phyloP scores from a whole-genome alignment of 1,140 invertebrate species.

The Drosophila bocqueti region DNA sequence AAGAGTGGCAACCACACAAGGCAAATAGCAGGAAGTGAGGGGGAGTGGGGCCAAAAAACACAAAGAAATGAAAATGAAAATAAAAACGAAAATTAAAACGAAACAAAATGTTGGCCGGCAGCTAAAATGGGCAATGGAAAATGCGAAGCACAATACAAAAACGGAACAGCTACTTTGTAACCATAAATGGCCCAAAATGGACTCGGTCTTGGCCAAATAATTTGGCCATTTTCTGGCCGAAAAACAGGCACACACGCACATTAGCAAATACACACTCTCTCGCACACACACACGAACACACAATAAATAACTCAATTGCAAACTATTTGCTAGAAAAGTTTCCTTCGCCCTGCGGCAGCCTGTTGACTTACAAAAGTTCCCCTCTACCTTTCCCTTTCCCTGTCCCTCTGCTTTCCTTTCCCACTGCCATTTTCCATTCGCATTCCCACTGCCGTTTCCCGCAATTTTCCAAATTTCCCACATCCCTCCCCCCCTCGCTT shows the following conservation, averaged over 20 bases:
- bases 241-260: slow-evolving; percentile 16
- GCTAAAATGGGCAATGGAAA: slow-evolving; percentile 33
- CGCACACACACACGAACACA: slow-evolving; percentile 58
- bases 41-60: slow-evolving; percentile 22
- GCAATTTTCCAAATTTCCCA: slow-evolving; percentile 2
- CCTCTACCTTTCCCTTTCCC: not conserved
- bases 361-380: slow-evolving; percentile 64
- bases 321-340: slow-evolving; percentile 81
- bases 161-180: slow-evolving; percentile 32
- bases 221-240: slow-evolving; percentile 56
- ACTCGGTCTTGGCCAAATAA: slow-evolving; percentile 47
- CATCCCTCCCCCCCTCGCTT: not conserved
- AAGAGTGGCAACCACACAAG: slow-evolving; percentile 77
- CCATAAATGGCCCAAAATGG: slow-evolving; percentile 14
- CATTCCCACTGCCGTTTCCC: slow-evolving; percentile 5
- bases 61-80: slow-evolving; percentile 35
- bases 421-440: not conserved
- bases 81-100: slow-evolving; percentile 1
- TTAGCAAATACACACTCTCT: slow-evolving; percentile 6
- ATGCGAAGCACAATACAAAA: slow-evolving; percentile 17
- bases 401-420: too few species aligned
- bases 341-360: slow-evolving; percentile 47
- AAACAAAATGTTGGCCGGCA: slow-evolving; percentile 27
- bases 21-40: slow-evolving; percentile 39
- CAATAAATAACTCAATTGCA: slow-evolving; percentile 81